Base-by-base conservation (phyloP, 2,888 invertebrate genomes). In the Luperina testacea region DNA sequence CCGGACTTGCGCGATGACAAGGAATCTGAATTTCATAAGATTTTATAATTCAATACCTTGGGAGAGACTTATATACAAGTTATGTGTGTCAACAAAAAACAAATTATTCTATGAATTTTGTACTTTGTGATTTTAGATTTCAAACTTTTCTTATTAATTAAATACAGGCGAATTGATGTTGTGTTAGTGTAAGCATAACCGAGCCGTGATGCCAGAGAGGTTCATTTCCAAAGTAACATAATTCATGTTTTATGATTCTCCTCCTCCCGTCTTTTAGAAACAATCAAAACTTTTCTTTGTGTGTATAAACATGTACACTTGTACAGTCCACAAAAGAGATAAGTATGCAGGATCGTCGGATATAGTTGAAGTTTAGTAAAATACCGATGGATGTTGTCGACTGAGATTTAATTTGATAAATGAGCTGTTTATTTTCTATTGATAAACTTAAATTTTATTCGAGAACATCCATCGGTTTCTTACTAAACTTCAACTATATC, bases 21-120 rank as follows among this genome's bases (percentile, higher is more conserved):
- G 32, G 64, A 68, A 80, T 61, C 53, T 53, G 72, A 80, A 57
- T 61, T 61, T 81, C 45, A 48, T 65, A 53, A 83, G 61, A 61
- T 53, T 65, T 61, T 45, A 38, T 59, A 65, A 75, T 42, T 57
- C 45, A 48, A 59, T 53, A 64, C 20, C 64, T 67, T 63, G 38
- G 27, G 67, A 63, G 32, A 53, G 27, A 51, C 75, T 67, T 51
- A 51, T 51, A 51, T 24, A 70, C 8, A 79, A 59, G n/a, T n/a
- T n/a, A 27, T 42, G 45, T 45, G 9, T 42, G 38, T 79, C 5
- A 48, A n/a, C 68, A 32, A 32, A 53, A 67, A 32, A 59, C 32
- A 69, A 64, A 64, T 11, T 77, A 57, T 78, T 69, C 20, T 57
- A n/a, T 8, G 5, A 64, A 64, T 57, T 59, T 68, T 27, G 17